A percentile compares a stretch with the other conserved stretches of the same genome.
phyloP scores from a whole-genome alignment of 1,140 invertebrate genomes.

The Papilio polyxenes region DNA sequence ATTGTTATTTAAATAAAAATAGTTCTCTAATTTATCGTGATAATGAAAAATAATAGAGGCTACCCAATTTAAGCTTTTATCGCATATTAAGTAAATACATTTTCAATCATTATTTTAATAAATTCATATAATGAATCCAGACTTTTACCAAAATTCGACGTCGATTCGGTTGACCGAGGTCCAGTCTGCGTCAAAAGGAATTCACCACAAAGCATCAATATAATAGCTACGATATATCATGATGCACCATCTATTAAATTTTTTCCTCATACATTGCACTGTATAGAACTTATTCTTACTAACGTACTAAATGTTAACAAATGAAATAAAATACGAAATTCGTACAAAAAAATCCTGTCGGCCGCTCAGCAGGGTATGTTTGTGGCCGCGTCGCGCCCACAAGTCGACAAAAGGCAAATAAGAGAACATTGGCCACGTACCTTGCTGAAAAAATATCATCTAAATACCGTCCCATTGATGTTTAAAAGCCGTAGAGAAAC shows the following conservation, averaged over 20 bases:
- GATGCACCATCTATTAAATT: constrained; percentile 70
- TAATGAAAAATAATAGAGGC: background rate
- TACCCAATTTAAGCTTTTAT: background rate
- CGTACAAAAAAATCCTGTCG: constrained; percentile 68
- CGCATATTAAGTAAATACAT: background rate
- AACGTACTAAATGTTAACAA: constrained; percentile 62
- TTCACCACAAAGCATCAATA: constrained; percentile 62
- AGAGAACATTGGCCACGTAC: constrained; percentile 70
- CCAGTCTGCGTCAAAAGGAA: constrained; percentile 45
- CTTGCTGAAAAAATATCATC: constrained; percentile 72
- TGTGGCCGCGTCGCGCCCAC: constrained; percentile 79
- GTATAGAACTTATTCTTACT: constrained; percentile 58
- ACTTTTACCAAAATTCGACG: constrained; percentile 16
- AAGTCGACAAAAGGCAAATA: constrained; percentile 78
- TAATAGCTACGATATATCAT: constrained; percentile 72
- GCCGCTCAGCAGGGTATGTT: constrained; percentile 75
- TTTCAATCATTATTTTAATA: too few species aligned
- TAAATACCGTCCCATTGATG: constrained; percentile 77
- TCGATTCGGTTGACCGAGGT: constrained; percentile 43
- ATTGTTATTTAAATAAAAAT: background rate
- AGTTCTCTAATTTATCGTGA: background rate
- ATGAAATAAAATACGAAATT: constrained; percentile 79
- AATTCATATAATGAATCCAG: background rate
- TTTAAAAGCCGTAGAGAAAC: constrained; percentile 78
- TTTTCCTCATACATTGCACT: constrained; percentile 53